A percentile compares a stretch with the other conserved stretches of the same genome.
Conservation (phyloP, 2,888 invertebrate genomes). For the Plebejus argus region DNA sequence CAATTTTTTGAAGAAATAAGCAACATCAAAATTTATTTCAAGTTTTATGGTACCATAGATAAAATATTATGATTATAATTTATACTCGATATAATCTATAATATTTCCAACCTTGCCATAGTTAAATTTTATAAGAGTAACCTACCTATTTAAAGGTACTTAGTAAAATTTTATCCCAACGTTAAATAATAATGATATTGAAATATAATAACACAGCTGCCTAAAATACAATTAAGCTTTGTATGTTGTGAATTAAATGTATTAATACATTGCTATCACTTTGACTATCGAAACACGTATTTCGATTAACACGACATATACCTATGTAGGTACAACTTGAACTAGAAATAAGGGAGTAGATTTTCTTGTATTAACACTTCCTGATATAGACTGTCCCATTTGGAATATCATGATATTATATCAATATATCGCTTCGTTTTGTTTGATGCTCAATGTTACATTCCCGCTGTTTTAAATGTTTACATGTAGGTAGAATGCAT, state of each 20-base stretch:
- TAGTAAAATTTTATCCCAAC: background rate
- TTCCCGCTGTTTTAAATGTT: slow-evolving; percentile 24
- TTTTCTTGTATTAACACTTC: background rate
- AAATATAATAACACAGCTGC: background rate
- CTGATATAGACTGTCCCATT: slow-evolving; percentile 25
- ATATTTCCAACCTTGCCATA: background rate
- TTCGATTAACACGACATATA: background rate
- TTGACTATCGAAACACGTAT: background rate
- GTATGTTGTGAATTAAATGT: slow-evolving; percentile 19
- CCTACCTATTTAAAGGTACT: background rate
- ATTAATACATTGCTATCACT: slow-evolving; percentile 6
- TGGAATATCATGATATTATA: background rate
- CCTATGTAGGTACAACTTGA: slow-evolving; percentile 11
- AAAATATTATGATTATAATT: background rate
- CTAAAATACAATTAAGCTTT: slow-evolving; percentile 19
- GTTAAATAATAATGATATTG: background rate
- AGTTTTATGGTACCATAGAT: background rate
- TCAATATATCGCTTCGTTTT: slow-evolving; percentile 25
- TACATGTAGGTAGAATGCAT: slow-evolving; percentile 31
- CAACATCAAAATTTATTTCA: background rate
- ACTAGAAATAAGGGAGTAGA: slow-evolving; percentile 13
- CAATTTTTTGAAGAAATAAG: background rate
- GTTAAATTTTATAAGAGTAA: background rate
- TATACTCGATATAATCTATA: background rate
- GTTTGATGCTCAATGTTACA: slow-evolving; percentile 28